Base-by-base conservation (phyloP, 2,113 vertebrate genomes). In the Numida meleagris region DNA sequence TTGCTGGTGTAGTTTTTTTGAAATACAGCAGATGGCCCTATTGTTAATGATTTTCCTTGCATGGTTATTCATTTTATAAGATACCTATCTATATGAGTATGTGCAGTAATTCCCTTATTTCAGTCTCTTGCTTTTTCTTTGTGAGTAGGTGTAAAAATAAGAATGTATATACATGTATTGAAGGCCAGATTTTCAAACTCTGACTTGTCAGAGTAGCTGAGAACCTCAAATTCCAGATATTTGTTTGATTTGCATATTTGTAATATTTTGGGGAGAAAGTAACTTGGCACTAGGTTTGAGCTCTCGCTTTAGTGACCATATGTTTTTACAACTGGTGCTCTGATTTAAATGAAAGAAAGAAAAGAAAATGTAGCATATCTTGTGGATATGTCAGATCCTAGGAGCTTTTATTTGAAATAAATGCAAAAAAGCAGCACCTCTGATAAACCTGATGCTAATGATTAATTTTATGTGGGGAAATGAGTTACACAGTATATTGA, bases 11-110 rank as follows among this genome's bases (percentile, higher is more conserved):
- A 96, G 27, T 98, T 92, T 97, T 94, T 79, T 90, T 76, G 19
- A 45, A 70, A 63, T 95, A 93, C 98, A 98, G 97, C 94, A 98
- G 98, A 88, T 98, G 98, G 98, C 97, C 93, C 97, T 96, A 94
- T 97, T 97, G 98, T 96, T 97, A 98, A 97, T 89, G 91, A 96
- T 96, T 96, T 96, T 89, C 27, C 42, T 88, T 89, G 51, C 57
- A 89, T 72, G 46, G 76, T 88, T 91, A 66, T 8, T 89, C 43
- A 51, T 71, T 89, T 82, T 90, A 55, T 38, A 72, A 77, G 57
- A 53, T 93, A 57, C 33, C 74, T 92, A 77, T 19, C 58, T 15
- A 6, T 90, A 29, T 89, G 70, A 91, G 68, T 88, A 72, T 45
- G 40, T 81, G 53, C 58, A 73, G 53, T 71, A 65, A 78, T 94